These are phyloP conservation scores for Heterochromis multidens DNA, from an alignment of 2,113 vertebrate genomes.

Conservation along the genomic window DNA sequence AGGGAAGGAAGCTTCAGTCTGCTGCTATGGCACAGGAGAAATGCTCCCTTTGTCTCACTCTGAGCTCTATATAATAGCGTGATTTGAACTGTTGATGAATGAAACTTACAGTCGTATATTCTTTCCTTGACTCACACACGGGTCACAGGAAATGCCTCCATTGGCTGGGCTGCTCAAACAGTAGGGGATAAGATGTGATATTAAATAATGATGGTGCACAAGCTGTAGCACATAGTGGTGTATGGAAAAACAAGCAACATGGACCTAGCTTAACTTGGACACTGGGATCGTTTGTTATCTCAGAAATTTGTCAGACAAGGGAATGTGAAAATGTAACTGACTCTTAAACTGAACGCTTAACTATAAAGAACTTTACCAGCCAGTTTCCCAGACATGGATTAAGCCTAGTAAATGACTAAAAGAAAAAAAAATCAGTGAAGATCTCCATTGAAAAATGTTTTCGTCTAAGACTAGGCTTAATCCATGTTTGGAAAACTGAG, in stretches of 20 bases:
- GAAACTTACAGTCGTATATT: not conserved
- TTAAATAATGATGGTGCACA: not conserved
- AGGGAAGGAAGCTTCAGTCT: not conserved
- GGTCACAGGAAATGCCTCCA: not conserved
- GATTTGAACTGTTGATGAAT: not conserved
- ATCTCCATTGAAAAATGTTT: not conserved
- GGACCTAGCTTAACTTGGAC: not conserved
- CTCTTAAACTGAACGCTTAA: not conserved
- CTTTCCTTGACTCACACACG: not conserved
- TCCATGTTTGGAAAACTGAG: not conserved
- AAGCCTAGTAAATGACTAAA: not conserved
- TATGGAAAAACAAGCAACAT: not conserved
- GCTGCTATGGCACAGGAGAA: not conserved
- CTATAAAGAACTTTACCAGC: not conserved
- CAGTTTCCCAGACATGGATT: not conserved
- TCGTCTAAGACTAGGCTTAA: not conserved
- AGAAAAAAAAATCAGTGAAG: not conserved
- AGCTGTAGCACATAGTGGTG: not conserved
- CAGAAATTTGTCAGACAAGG: not conserved
- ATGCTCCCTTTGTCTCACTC: not conserved
- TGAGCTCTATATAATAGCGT: not conserved
- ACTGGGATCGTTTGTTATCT: not conserved
- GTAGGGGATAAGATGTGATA: too few relatives aligned
- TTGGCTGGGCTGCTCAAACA: too few relatives aligned
- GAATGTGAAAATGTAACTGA: not conserved